These are phyloP conservation scores for Pseudotriccus pelzelni DNA, from an alignment of 2,797 vertebrate genomes.

Conservation along the genomic window DNA sequence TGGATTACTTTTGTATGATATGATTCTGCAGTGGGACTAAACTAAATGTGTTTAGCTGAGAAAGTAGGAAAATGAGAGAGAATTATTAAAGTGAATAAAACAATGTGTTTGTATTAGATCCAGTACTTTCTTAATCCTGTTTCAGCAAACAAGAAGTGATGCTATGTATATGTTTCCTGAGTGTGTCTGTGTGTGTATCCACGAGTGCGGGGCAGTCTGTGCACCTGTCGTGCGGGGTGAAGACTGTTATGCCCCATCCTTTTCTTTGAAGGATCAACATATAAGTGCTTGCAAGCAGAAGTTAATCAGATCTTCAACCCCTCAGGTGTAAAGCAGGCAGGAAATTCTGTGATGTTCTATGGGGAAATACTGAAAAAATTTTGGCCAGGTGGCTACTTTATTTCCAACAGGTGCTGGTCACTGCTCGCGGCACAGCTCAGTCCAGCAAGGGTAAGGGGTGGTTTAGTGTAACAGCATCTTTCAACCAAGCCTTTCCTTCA, in stretches of 20 bases:
- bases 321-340: background rate
- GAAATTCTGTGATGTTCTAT: background rate
- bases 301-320: background rate
- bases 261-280: background rate
- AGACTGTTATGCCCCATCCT: background rate
- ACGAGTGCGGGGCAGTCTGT: rapidly evolving
- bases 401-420: background rate
- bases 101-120: background rate
- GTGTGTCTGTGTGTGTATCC: background rate
- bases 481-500: background rate
- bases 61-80: background rate
- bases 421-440: background rate
- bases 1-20: background rate
- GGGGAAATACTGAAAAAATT: background rate
- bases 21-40: background rate
- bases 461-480: background rate
- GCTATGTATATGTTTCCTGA: background rate
- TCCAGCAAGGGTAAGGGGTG: background rate
- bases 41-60: background rate
- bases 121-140: background rate
- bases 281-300: background rate
- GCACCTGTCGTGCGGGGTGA: background rate
- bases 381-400: background rate
- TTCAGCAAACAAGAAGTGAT: background rate
- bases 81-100: background rate